These are phyloP conservation scores for Ammospiza maritima DNA, from an alignment of 2,797 vertebrate genomes.

Conservation along the genomic window DNA sequence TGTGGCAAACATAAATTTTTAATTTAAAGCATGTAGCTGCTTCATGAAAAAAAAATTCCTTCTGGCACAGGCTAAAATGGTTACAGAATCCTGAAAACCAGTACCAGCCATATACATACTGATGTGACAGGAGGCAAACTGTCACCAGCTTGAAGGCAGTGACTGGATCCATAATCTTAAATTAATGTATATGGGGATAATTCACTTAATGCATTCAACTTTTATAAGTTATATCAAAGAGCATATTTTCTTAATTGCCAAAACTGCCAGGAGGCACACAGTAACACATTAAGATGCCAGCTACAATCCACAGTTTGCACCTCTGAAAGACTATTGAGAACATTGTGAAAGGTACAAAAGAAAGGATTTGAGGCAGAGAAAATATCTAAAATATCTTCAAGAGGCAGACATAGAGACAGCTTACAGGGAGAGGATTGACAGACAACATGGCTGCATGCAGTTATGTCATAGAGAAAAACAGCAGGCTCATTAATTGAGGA, in stretches of 20 bases:
- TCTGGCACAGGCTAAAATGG: background rate
- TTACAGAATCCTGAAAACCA: constrained; percentile 20
- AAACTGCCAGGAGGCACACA: background rate
- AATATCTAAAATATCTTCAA: background rate
- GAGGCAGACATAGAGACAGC: background rate
- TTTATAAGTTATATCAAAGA: background rate
- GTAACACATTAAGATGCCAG: background rate
- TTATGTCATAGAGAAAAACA: background rate
- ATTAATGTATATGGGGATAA: background rate
- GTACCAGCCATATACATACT: background rate
- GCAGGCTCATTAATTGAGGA: background rate
- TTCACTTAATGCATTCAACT: background rate
- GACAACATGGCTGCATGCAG: background rate
- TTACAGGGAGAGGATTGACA: background rate
- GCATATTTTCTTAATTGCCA: background rate
- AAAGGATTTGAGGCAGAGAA: background rate
- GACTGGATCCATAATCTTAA: background rate
- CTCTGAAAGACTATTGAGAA: background rate
- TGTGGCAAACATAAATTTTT: background rate
- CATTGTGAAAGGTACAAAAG: background rate
- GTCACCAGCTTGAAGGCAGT: constrained; percentile 8
- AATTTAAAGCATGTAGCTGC: constrained; percentile 5
- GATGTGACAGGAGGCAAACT: background rate
- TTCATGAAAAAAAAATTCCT: background rate
- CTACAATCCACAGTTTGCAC: background rate